Conservation (phyloP, 2,888 invertebrate genomes). For the Aleiodes alternator region DNA sequence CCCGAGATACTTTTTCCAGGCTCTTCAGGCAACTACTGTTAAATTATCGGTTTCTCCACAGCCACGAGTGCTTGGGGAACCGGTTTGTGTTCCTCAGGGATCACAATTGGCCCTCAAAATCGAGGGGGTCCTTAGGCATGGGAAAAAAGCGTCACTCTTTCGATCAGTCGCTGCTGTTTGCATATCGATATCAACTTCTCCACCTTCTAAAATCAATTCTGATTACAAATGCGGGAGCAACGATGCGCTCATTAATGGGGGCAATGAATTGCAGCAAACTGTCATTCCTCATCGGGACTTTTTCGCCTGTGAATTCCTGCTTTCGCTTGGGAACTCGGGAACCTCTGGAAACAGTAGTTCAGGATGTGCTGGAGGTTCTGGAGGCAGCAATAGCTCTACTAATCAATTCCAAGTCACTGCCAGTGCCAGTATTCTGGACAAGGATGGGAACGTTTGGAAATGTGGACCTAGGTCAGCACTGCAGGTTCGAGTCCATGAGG, state of each 20-base stretch:
- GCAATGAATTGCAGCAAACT: slow-evolving; percentile 82
- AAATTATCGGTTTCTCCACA: slow-evolving; percentile 90
- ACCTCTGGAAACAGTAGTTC: slow-evolving; percentile 58
- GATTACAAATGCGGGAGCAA: slow-evolving; percentile 74
- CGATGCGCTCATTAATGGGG: slow-evolving; percentile 70
- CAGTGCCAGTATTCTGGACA: slow-evolving; percentile 91
- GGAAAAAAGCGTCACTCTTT: slow-evolving; percentile 82
- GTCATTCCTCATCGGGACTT: slow-evolving; percentile 95
- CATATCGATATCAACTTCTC: slow-evolving; percentile 81
- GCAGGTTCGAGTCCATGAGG: slow-evolving; percentile 85
- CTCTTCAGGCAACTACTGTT: slow-evolving; percentile 87
- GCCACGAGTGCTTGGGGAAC: slow-evolving; percentile 87
- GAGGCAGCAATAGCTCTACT: slow-evolving; percentile 73
- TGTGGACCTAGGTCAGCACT: slow-evolving; percentile 90
- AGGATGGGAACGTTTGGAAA: slow-evolving; percentile 90
- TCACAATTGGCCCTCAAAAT: slow-evolving; percentile 94
- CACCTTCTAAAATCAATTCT: slow-evolving; percentile 76
- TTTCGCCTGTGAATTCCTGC: slow-evolving; percentile 93
- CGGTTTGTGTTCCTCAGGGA: slow-evolving; percentile 88
- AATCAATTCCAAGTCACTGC: slow-evolving; percentile 87
- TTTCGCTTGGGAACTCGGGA: slow-evolving; percentile 79
- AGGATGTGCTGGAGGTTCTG: neutral
- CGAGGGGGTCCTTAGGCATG: slow-evolving; percentile 92
- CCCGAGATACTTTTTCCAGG: slow-evolving; percentile 90
- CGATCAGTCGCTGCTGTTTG: slow-evolving; percentile 84